Base-by-base conservation (phyloP, 2,797 vertebrate species). In the Betta splendens region DNA sequence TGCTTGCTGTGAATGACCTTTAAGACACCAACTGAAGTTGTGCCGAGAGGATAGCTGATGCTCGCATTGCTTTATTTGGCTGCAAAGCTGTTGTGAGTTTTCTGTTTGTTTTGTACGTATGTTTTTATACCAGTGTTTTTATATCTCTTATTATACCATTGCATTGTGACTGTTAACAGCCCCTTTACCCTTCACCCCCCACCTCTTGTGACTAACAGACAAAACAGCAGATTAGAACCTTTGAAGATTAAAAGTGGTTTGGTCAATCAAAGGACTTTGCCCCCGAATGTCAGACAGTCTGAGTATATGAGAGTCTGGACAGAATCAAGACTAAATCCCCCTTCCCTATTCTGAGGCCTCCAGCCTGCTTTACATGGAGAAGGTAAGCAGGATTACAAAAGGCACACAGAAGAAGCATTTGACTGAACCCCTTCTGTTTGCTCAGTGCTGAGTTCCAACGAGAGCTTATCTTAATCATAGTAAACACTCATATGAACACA, bases 241-340 rank as follows among this genome's bases (percentile, higher is more conserved):
- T 90, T 90, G 83, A 89, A 89, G 89, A 90, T 92, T 91, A 90
- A 88, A 90, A 87, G 77, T 69, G 42, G 48, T 83, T 87, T 85
- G 81, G 85, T 85, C 80, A 89, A 80, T 89, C 87, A 88, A 87
- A 89, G 77, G 66, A 85, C 82, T 91, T 89, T 85, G 50, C 57
- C 65, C 59, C 58, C 64, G 71, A 85, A 84, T 85, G 75, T 89
- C 89, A 91, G 89, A 90, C 81, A 82, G 84, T 72, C 79, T 89
- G 85, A 90, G 86, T 84, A 84, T 85, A 69, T 82, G 75, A 82
- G 76, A 85, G 79, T 82, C 83, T 77, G 77, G 66, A 75, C 81
- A 71, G 64, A 73, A 70, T 72, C 55, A 28, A 84, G 79, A 76
- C 72, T 81, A 84, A 89, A 85, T 84, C 83, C 76, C 73, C 64